These are phyloP conservation scores for Acronicta leporina DNA, from an alignment of 2,888 invertebrate genomes.

Conservation along the genomic window DNA sequence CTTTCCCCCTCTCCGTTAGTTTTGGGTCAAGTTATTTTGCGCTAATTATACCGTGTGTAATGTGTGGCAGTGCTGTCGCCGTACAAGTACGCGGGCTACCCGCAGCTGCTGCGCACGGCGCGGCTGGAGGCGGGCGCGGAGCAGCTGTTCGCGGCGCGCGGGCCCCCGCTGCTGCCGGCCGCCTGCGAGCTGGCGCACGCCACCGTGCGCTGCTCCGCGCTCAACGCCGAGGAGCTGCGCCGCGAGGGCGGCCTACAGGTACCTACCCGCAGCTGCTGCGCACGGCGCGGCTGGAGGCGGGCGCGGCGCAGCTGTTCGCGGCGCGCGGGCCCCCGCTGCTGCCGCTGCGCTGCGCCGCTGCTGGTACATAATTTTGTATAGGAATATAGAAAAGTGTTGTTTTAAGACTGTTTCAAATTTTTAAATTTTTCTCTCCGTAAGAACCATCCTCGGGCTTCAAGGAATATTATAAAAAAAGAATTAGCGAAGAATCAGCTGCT, in stretches of 20 bases:
- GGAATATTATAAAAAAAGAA: too few species aligned
- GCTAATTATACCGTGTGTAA: too few species aligned
- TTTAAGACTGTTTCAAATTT: too few species aligned
- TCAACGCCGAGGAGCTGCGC: slow-evolving; percentile 99
- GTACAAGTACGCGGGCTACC: slow-evolving; percentile 99
- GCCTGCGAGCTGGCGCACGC: slow-evolving; percentile 98
- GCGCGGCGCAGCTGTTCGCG: slow-evolving; percentile 96
- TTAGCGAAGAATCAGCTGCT: too few species aligned
- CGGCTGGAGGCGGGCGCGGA: slow-evolving; percentile 98
- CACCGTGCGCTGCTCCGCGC: slow-evolving; percentile 98
- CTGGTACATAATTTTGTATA: too few species aligned
- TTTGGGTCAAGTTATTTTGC: too few species aligned
- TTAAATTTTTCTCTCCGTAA: too few species aligned
- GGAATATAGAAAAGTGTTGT: too few species aligned
- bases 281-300: slow-evolving; percentile 97
- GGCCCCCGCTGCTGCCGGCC: slow-evolving; percentile 92
- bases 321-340: slow-evolving; percentile 88
- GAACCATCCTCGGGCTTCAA: too few species aligned
- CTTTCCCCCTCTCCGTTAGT: too few species aligned
- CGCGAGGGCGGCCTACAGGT: slow-evolving; percentile 97
- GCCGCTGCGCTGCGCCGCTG: slow-evolving; percentile 98
- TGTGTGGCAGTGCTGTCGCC: slow-evolving; percentile 93
- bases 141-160: slow-evolving; percentile 92
- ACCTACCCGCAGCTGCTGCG: slow-evolving; percentile 91
- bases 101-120: slow-evolving; percentile 98